Conservation (phyloP, 2,797 vertebrate genomes). For the Tadarida brasiliensis region DNA sequence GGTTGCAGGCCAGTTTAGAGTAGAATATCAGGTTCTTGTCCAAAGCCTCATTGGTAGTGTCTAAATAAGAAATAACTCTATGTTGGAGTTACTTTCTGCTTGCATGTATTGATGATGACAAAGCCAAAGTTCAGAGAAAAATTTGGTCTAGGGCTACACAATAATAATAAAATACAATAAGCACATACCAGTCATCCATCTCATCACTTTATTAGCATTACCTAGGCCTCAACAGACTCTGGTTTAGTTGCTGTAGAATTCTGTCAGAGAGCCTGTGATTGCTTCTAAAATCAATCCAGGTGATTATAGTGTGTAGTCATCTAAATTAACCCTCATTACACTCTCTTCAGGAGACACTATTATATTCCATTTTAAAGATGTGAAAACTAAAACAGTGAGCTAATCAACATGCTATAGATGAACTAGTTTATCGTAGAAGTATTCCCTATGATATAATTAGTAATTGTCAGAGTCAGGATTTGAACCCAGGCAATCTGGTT, state of each 20-base stretch:
- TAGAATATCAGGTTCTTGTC: neutral
- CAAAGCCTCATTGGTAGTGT: neutral
- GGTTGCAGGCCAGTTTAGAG: neutral
- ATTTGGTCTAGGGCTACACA: neutral
- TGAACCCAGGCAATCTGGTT: neutral
- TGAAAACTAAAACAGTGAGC: neutral
- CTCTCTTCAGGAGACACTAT: neutral
- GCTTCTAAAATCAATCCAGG: neutral
- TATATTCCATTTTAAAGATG: conserved; percentile 21
- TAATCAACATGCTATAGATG: neutral
- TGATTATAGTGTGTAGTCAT: neutral
- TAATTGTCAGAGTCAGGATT: neutral
- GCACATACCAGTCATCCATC: neutral
- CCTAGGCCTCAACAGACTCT: neutral
- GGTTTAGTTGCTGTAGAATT: neutral
- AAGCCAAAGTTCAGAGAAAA: neutral
- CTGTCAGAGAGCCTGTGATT: neutral
- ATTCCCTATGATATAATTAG: neutral
- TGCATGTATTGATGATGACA: neutral
- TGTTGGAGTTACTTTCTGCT: neutral
- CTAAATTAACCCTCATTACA: neutral
- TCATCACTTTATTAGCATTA: neutral
- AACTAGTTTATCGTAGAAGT: neutral
- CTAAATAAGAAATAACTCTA: neutral
- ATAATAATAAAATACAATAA: neutral